These are phyloP conservation scores for Cheirogaleus major DNA, from an alignment of 2,797 vertebrate genomes.

Conservation along the genomic window DNA sequence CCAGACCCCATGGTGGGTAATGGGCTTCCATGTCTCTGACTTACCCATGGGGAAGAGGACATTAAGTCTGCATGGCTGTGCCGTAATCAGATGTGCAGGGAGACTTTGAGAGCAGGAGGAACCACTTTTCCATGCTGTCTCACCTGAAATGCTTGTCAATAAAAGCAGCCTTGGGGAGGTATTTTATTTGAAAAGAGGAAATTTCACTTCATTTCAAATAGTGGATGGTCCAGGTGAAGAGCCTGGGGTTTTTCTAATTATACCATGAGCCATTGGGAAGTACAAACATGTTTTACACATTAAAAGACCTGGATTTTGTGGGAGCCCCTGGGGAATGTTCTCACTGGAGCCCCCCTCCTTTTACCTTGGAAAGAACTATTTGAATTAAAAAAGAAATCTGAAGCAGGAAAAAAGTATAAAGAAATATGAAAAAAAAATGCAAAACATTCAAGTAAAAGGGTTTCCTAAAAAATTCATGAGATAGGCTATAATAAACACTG, in stretches of 20 bases:
- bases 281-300: background rate
- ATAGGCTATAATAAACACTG: background rate
- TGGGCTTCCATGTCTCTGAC: background rate
- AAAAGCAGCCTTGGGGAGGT: background rate
- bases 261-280: background rate
- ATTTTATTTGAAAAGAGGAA: conserved; percentile 20
- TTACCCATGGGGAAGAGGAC: background rate
- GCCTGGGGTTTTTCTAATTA: background rate
- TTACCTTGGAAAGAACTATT: background rate
- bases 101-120: background rate
- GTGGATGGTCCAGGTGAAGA: background rate
- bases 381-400: conserved; percentile 3
- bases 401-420: background rate
- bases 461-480: conserved; percentile 53
- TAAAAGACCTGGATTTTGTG: background rate
- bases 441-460: conserved; percentile 19
- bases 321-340: background rate
- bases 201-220: conserved; percentile 29
- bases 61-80: too few species aligned
- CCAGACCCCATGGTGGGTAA: background rate
- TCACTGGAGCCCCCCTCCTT: background rate
- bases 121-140: background rate
- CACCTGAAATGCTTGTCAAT: background rate
- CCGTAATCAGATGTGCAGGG: background rate
- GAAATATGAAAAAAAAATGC: background rate